Base-by-base conservation (phyloP, 2,113 vertebrate species). In the Myiopsitta monachus region DNA sequence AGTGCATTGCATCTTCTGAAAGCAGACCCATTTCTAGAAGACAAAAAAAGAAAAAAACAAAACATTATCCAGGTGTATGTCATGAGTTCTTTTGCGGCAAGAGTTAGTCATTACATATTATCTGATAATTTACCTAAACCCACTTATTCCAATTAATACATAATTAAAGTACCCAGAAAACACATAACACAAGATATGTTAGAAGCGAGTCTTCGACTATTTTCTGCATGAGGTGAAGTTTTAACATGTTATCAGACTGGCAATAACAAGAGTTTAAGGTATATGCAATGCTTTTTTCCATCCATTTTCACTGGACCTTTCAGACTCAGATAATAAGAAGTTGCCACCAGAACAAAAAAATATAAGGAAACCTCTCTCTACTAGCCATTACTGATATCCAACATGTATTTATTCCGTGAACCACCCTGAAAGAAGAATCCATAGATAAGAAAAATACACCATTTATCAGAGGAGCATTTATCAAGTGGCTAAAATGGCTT, bases 11-110 rank as follows among this genome's bases (percentile, higher is more conserved):
- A 94, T 97, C 94, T 97, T 96, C 95, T 93, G 90, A 97, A 93
- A 97, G 87, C 21, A 67, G 90, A 90, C 82, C 80, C 97, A 98
- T 98, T 82, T 93, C 98, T 98, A 97, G 63, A 44, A 79, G 52
- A 95, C 61, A 97, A 80, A 73, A 90, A 79, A 55, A 94, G 52
- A 6, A 46, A 67, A 87, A 23, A 33, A 10, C 22, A 36, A 28
- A 67, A n/a, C 18, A 68, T 91, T 85, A 94, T 15, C 15, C 87
- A 70, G 14, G 17, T 77, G 63, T 22, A 64, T 36, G 14, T 11
- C 5, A 33, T 2, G 18, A 9, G 13, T 41, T 63, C 16, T 68
- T 78, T 6, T 9, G 39, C 3, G 3, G 22, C 69, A 87, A 66
- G 30, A 77, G 14, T 5, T 41, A 41, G 51, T 66, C 66, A 49